Base-by-base conservation (phyloP, 1,140 invertebrate species). In the Drosophila nannoptera region DNA sequence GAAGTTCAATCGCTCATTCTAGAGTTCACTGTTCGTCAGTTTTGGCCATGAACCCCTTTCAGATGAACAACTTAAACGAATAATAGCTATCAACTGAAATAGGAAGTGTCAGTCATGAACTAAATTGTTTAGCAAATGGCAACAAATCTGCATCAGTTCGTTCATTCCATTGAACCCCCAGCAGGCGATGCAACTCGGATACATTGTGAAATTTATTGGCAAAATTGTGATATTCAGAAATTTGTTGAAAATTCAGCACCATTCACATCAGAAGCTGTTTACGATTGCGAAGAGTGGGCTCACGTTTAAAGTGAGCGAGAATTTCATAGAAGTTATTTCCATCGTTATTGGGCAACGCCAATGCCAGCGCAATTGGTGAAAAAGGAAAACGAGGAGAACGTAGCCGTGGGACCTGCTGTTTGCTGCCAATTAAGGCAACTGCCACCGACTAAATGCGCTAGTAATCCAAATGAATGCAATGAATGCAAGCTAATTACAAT, bases 181-280 rank as follows among this genome's bases (percentile, higher is more conserved):
- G 22, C 22, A 22, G 22, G 3, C 40, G 12, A 7, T 14, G 6
- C 40, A 14, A 14, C 40, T 43, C n/a, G 2, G 14, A 43, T 14
- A 14, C 40, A 43, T 43, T 54, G 70, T 54, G 70, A 63, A 68
- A 83, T 78, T 78, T 77, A 69, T 78, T 75, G 62, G 52, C 53
- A 77, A 64, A 22, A 83, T 83, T 71, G 65, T 73, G 40, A 43
- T 43, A 16, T 14, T 14, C 40, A 56, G 38, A 52, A 55, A 56
- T 66, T 66, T 45, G 59, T 73, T 43, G 3, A n/a, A 56, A 55
- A 42, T 50, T 16, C 55, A 56, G 31, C 29, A 49, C 48, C 16
- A 66, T 31, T 38, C 11, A 46, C 38, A 50, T 22, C 22, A 1
- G 54, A 60, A 45, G 46, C 31, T 36, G 11, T n/a, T n/a, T 43